A percentile compares a stretch with the other conserved stretches of the same genome.
These are phyloP conservation scores for Arvicanthis niloticus DNA, from an alignment of 2,113 vertebrate genomes.

Conservation along the genomic window DNA sequence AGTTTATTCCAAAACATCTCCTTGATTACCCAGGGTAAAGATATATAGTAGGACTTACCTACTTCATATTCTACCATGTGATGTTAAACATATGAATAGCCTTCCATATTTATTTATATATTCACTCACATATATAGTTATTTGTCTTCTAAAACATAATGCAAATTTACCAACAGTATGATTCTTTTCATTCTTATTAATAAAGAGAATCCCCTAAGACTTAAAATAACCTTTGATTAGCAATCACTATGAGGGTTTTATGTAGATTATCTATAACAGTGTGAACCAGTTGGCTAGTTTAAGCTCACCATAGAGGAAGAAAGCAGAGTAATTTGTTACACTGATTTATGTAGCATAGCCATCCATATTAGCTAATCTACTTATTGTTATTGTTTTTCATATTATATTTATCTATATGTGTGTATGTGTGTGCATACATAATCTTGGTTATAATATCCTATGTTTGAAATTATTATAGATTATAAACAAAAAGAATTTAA, in stretches of 20 bases:
- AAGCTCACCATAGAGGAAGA: background rate
- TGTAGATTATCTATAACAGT: background rate
- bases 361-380: background rate
- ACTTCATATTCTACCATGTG: background rate
- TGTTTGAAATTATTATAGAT: background rate
- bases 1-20: background rate
- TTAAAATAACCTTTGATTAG: background rate
- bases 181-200: background rate
- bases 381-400: background rate
- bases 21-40: background rate
- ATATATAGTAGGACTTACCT: background rate
- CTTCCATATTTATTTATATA: background rate
- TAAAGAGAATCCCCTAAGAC: background rate
- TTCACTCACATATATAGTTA: background rate
- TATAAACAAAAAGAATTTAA: background rate
- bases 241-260: background rate
- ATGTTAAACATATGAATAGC: background rate
- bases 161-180: background rate
- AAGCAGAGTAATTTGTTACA: background rate
- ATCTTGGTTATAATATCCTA: background rate
- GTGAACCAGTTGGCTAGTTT: background rate
- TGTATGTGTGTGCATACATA: background rate
- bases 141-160: background rate
- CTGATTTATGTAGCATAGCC: background rate
- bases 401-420: background rate